Evolutionary conservation across 2,113 vertebrate species (phyloP).

Genomic region (Lanius collurio): DNA sequence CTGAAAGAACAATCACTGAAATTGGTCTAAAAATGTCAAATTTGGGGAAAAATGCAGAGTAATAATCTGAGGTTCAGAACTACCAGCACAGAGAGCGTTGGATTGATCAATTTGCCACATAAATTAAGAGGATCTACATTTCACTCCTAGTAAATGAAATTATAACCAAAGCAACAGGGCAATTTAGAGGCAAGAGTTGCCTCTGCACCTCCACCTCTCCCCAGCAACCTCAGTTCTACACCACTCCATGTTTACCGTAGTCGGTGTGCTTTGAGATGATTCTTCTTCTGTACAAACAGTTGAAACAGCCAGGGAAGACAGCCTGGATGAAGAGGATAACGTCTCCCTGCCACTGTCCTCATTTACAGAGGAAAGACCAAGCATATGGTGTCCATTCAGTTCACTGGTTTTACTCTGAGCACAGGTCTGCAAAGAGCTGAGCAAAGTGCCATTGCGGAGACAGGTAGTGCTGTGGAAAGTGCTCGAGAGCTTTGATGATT

Average conservation of each 20-base stretch:
- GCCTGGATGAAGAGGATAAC: conserved; percentile 52
- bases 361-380: conserved; percentile 61
- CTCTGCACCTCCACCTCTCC: background rate
- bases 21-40: background rate
- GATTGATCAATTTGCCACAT: accelerated
- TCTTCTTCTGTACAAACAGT: conserved; percentile 71
- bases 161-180: background rate
- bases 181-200: background rate
- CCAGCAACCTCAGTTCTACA: background rate
- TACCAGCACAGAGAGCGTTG: background rate
- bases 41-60: background rate
- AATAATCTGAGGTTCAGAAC: background rate
- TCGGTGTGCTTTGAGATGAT: conserved; percentile 60
- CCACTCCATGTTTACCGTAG: conserved; percentile 62
- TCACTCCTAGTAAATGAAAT: background rate
- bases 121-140: background rate
- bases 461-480: conserved; percentile 76
- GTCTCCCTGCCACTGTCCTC: conserved; percentile 71
- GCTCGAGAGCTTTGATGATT: conserved; percentile 67
- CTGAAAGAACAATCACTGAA: background rate
- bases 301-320: conserved; percentile 66
- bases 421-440: conserved; percentile 69
- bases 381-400: conserved; percentile 74
- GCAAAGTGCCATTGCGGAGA: conserved; percentile 80
- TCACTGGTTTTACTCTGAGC: conserved; percentile 72